These are phyloP conservation scores for Drosophila repletoides DNA, from an alignment of 1,140 invertebrate genomes.

Conservation along the genomic window DNA sequence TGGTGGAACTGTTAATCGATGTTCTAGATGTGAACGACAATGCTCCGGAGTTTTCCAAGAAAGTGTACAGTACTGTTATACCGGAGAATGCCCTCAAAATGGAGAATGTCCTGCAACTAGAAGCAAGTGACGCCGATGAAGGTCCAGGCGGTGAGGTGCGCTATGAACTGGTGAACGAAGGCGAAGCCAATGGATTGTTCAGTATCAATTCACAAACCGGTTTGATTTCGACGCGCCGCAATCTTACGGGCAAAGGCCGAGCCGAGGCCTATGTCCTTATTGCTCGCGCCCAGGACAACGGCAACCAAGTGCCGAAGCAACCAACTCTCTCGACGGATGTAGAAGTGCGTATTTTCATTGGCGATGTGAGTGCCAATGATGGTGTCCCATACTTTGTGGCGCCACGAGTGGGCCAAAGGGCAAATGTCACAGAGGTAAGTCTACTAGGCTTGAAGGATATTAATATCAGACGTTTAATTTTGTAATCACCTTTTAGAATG, in stretches of 20 bases:
- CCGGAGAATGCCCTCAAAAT: constrained; percentile 89
- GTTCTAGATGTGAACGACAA: constrained; percentile 93
- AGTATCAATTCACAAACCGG: constrained; percentile 87
- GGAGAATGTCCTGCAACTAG: constrained; percentile 88
- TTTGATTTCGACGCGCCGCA: constrained; percentile 85
- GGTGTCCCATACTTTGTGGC: constrained; percentile 90
- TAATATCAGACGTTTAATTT: background rate
- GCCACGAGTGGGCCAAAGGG: constrained; percentile 87
- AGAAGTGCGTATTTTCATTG: constrained; percentile 87
- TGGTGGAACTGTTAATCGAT: constrained; percentile 87
- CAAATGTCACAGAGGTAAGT: constrained; percentile 87
- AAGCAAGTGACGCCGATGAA: constrained; percentile 90
- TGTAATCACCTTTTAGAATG: constrained; percentile 83
- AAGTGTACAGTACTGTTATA: constrained; percentile 83
- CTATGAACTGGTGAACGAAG: constrained; percentile 88
- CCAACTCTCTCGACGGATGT: constrained; percentile 85
- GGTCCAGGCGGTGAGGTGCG: constrained; percentile 86
- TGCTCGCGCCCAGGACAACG: constrained; percentile 88
- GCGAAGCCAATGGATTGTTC: constrained; percentile 88
- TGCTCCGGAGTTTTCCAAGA: constrained; percentile 83
- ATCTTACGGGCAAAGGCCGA: constrained; percentile 87
- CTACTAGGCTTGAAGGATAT: background rate
- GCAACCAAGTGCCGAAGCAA: constrained; percentile 83
- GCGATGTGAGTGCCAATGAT: constrained; percentile 92
- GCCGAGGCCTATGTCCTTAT: constrained; percentile 88